phyloP scores from a whole-genome alignment of 2,113 vertebrate genomes.

The Oxyruncus cristatus region DNA sequence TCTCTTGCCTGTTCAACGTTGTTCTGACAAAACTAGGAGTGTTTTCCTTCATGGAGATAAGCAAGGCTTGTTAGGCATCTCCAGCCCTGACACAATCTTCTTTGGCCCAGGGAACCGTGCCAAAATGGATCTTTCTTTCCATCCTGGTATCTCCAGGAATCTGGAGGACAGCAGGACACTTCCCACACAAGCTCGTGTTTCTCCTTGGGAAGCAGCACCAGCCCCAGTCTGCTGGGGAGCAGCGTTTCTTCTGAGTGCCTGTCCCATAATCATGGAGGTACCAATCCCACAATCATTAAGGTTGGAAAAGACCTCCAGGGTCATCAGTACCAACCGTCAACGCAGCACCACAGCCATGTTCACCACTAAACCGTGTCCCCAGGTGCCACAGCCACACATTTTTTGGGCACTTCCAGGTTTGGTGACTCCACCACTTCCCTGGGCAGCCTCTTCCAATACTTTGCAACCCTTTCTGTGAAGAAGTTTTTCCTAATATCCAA shows the following conservation, averaged over 20 bases:
- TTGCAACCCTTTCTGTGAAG: not conserved
- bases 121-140: not conserved
- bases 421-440: not conserved
- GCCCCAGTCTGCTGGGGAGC: not conserved
- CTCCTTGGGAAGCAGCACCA: not conserved
- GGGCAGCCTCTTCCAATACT: not conserved
- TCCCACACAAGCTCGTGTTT: not conserved
- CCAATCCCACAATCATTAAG: not conserved
- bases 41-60: not conserved
- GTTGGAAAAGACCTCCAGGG: not conserved
- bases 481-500: not conserved
- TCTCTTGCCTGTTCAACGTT: not conserved
- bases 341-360: not conserved
- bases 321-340: not conserved
- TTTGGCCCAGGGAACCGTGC: not conserved
- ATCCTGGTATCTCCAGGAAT: not conserved
- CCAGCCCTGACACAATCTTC: not conserved
- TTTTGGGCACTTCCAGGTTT: not conserved
- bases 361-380: not conserved
- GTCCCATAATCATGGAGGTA: not conserved
- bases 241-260: rapidly evolving
- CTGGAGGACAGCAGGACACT: not conserved
- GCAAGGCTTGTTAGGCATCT: not conserved
- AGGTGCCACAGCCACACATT: rapidly evolving
- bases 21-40: not conserved